Evolutionary conservation across 2,888 invertebrate species (phyloP).

Genomic region (Furcula furcula): DNA sequence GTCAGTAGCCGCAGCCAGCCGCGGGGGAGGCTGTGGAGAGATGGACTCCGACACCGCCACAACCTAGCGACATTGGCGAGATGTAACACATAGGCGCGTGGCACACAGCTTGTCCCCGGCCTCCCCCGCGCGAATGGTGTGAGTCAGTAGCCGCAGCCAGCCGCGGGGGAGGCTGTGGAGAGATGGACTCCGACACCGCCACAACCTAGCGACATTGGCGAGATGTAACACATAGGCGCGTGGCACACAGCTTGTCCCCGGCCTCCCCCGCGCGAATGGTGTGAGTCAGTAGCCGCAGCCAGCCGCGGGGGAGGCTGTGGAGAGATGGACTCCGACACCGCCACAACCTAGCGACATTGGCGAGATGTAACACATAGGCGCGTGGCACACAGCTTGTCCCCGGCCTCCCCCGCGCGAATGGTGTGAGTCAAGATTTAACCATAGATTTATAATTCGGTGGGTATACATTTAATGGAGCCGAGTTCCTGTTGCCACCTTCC

Average conservation of each 20-base stretch:
- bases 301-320: slow-evolving; percentile 80
- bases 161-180: slow-evolving; percentile 79
- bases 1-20: slow-evolving; percentile 84
- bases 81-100: no score
- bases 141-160: slow-evolving; percentile 84
- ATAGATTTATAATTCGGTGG: no score
- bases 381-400: no score
- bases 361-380: no score
- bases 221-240: no score
- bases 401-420: no score
- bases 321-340: slow-evolving; percentile 62
- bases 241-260: slow-evolving; percentile 71
- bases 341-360: slow-evolving; percentile 75
- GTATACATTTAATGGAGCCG: no score
- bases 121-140: slow-evolving; percentile 70
- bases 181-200: slow-evolving; percentile 61
- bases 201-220: slow-evolving; percentile 65
- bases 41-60: slow-evolving; percentile 66
- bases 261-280: slow-evolving; percentile 70
- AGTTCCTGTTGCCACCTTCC: no score
- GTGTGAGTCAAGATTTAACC: no score
- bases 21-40: slow-evolving; percentile 79
- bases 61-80: no score
- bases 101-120: slow-evolving; percentile 55
- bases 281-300: slow-evolving; percentile 83